These are phyloP conservation scores for Uropsilus gracilis DNA, from an alignment of 2,113 vertebrate genomes.

Conservation along the genomic window DNA sequence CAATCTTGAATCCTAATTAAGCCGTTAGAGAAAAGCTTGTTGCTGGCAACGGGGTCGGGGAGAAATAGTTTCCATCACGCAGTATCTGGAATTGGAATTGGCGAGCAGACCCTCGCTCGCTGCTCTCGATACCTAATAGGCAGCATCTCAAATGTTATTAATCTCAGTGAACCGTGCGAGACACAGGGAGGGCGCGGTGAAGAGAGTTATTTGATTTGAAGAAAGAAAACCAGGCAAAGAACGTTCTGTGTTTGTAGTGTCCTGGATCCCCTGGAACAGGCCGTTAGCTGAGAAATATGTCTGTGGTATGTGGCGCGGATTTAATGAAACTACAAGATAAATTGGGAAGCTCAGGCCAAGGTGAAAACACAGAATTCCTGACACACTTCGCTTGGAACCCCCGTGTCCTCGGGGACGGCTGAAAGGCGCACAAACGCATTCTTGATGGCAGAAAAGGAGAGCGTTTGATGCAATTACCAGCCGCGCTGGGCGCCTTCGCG, in stretches of 20 bases:
- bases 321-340: conserved; percentile 80
- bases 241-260: conserved; percentile 43
- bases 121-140: conserved; percentile 66
- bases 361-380: conserved; percentile 72
- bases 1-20: conserved; percentile 86
- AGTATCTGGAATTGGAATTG: conserved; percentile 75
- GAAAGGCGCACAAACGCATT: conserved; percentile 66
- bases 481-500: conserved; percentile 1
- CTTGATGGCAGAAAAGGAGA: conserved; percentile 63
- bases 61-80: conserved; percentile 79
- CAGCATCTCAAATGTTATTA: conserved; percentile 81
- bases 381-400: conserved; percentile 40
- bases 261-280: conserved; percentile 65
- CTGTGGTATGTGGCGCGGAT: conserved; percentile 59
- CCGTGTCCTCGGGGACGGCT: conserved; percentile 66
- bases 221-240: conserved; percentile 64
- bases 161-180: conserved; percentile 80
- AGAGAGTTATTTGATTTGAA: conserved; percentile 72
- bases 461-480: conserved; percentile 76
- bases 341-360: conserved; percentile 71
- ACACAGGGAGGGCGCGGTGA: conserved; percentile 62
- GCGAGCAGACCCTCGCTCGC: not conserved
- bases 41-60: conserved; percentile 56
- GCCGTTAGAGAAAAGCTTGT: conserved; percentile 66
- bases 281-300: conserved; percentile 61